Evolutionary conservation across 2,113 vertebrate species (phyloP).

Genomic region (Erythrolamprus reginae): DNA sequence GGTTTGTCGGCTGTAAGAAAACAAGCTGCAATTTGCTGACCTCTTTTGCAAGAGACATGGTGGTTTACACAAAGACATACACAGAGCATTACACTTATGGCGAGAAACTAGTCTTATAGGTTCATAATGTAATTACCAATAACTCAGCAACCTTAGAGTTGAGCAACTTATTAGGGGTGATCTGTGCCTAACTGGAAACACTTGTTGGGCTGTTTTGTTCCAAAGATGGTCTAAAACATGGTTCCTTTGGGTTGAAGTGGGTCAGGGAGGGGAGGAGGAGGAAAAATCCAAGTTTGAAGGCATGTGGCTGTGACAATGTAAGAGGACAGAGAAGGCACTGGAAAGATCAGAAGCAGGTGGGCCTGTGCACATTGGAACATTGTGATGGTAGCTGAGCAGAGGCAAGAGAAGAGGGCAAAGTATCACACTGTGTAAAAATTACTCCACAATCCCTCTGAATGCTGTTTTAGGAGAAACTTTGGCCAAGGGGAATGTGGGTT

Average conservation of each 20-base stretch:
- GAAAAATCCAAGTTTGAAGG: neutral
- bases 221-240: neutral
- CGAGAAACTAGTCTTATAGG: neutral
- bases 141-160: neutral
- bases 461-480: neutral
- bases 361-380: neutral
- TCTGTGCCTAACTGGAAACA: neutral
- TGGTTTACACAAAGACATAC: neutral
- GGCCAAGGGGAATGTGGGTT: neutral
- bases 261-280: neutral
- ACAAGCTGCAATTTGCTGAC: neutral
- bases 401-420: neutral
- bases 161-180: neutral
- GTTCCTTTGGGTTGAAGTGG: neutral
- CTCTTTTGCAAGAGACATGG: neutral
- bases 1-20: neutral
- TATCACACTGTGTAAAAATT: neutral
- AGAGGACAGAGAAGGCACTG: neutral
- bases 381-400: neutral
- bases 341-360: neutral
- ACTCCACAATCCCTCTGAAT: neutral
- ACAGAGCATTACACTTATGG: neutral
- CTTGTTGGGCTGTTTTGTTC: neutral
- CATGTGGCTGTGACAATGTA: neutral
- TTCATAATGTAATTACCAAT: neutral